phyloP scores from a whole-genome alignment of 2,888 invertebrate species.

The Trichogramma evanescens region DNA sequence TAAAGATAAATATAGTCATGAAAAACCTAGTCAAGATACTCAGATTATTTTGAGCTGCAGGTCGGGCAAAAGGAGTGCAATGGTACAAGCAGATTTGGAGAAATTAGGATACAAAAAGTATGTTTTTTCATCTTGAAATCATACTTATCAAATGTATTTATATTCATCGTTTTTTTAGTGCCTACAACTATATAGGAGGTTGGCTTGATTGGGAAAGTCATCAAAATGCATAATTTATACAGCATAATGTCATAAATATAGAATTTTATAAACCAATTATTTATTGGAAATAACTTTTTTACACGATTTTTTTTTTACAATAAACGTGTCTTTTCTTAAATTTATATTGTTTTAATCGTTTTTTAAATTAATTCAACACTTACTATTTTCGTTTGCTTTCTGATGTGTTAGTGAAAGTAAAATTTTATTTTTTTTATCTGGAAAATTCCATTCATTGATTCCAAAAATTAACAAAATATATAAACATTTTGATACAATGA shows the following conservation, averaged over 20 bases:
- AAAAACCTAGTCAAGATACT: conserved; percentile 55
- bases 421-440: neutral
- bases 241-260: neutral
- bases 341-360: neutral
- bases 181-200: conserved; percentile 55
- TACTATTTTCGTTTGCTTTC: no score
- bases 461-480: neutral
- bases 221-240: conserved; percentile 23
- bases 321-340: conserved; percentile 2
- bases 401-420: neutral
- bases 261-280: neutral
- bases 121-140: conserved; percentile 18
- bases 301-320: neutral
- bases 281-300: neutral
- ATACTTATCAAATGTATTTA: conserved; percentile 11
- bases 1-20: conserved; percentile 51
- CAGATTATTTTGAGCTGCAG: conserved; percentile 65
- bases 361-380: conserved; percentile 3
- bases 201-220: conserved; percentile 55
- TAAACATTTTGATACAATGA: neutral
- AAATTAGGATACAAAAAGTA: conserved; percentile 59
- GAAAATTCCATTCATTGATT: neutral
- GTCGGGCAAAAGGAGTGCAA: conserved; percentile 60
- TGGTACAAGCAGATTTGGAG: conserved; percentile 55
- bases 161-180: conserved; percentile 46